Evolutionary conservation across 2,113 vertebrate genomes (phyloP), one percentile per base, ranked within the genome.

Genomic region (Labeo rohita): DNA sequence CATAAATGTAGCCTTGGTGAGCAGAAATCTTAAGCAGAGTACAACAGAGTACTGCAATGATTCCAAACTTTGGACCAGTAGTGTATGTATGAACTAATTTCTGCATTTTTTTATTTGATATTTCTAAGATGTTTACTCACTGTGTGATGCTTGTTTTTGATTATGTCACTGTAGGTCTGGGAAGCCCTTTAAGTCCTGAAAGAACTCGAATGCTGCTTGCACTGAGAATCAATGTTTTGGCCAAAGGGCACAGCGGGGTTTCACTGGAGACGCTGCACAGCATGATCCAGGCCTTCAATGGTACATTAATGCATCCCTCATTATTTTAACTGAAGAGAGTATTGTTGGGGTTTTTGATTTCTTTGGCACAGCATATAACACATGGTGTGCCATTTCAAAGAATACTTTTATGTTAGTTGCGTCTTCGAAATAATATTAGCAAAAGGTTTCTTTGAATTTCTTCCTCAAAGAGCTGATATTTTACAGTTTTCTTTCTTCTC

Each of bases 221-320:
- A 0, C 94, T 99, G 87, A 96, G 98, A 91, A 98, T 99, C 93
- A 99, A 99, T 73, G 96, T 99, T 84, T 93, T 99, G 89, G 98
- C 98, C 79, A 99, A 99, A 95, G 98, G 98, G 45, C 90, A 99
- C 93, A 99, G 98, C 43, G 98, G 98, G 47, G 96, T 99, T 93
- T 98, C 98, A 75, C 91, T 96, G 87, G 97, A 97, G 93, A 99
- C 98, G 0, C 96, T 99, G 68, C 91, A 96, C 65, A 95, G 95
- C 92, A 97, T 97, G 90, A 95, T 97, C 6, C 94, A 98, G 91
- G 97, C 92, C 7, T 99, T 99, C 92, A 99, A 99, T 28, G 97
- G 98, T 99, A 94, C 89, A 78, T 83, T 8, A 74, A 86, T 77
- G n/a, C 36, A 52, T 72, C 73, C n/a, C 9, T 3, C 10, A 43